Evolutionary conservation across 2,888 invertebrate species (phyloP), one percentile per base, ranked within the genome.

Genomic region (Cerastis rubricosa): DNA sequence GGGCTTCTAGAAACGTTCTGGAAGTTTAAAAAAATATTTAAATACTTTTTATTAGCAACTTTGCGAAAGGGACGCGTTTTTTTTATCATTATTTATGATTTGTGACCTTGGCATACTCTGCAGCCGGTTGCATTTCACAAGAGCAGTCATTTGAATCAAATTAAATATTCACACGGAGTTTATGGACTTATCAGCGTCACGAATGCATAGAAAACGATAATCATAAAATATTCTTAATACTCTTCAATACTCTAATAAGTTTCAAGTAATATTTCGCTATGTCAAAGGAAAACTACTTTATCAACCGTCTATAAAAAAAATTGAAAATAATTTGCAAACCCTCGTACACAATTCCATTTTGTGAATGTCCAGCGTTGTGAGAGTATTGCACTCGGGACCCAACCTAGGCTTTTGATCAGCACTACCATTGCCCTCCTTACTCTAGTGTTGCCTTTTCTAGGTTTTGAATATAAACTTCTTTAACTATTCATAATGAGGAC

Each of bases 61-160:
- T 47, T 35, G 57, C 17, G 29, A 43, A 57, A 14, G 11, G 17
- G 1, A 35, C 8, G n/a, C 43, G 14, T 76, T 64, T 54, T 74
- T 78, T 59, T 73, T 59, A n/a, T n/a, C 2, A 12, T n/a, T 72
- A 45, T n/a, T 67, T 72, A 25, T 64, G 25, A 71, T 70, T 64
- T 25, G 5, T 49, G 67, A 61, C 83, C 80, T 83, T 80, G 80
- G 63, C 67, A 14, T 29, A 61, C 8, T n/a, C 35, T 71, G 71
- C 71, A 74, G 43, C 25, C n/a, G 19, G 63, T 63, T 69, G 73
- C 64, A 73, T 83, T 76, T 80, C 73, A 35, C 70, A 73, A 73
- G 19, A 76, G 54, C 45, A 71, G 40, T 71, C 47, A 71, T 83
- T 82, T 71, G 57, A 47, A 71, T 63, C 54, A 47, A 67, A 72